Base-by-base conservation (phyloP, 2,797 vertebrate genomes). In the Notolabrus celidotus region DNA sequence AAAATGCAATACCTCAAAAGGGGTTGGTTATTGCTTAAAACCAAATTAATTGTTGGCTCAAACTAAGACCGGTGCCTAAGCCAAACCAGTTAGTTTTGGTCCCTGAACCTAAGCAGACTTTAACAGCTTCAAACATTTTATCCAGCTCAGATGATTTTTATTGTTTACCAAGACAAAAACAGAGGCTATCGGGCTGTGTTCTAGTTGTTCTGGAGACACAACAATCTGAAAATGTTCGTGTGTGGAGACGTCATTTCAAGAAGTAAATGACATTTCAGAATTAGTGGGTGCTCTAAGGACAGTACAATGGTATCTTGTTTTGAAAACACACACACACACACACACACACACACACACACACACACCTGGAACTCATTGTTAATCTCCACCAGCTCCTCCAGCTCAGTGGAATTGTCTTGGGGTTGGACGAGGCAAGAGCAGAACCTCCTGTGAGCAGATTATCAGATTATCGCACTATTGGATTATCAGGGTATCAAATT, bases 291-390 rank as follows among this genome's bases (percentile, higher is more conserved):
- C 2, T 4, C 7, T 4, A 46, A 10, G 22, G 46, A 16, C 7
- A 7, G 33, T 36, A 3, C 23, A 1, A 10, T 23, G 41, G 17
- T 12, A 8, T 17, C 27, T 17, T 4, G 16, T 27, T n/a, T 34
- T 10, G 10, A 16, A 20, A 20, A 10, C 4, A 15, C n/a, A n/a
- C n/a, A n/a, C n/a, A n/a, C n/a, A n/a, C n/a, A n/a, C n/a, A n/a
- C 73, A 51, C 72, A 54, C n/a, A n/a, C n/a, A n/a, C n/a, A n/a
- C n/a, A n/a, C n/a, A n/a, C n/a, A n/a, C n/a, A n/a, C n/a, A n/a
- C n/a, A n/a, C 27, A 89, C 89, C 90, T 93, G 91, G 54, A 86
- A 91, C 2, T 84, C 80, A 17, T 15, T 4, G 63, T 92, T 92
- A 1, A 91, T 14, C 62, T 87, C 69, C 0, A 80, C 16, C 34